A percentile compares a stretch with the other conserved stretches of the same genome.
These are phyloP conservation scores for Phalacrocorax pelagicus DNA, from an alignment of 2,113 vertebrate genomes.

Conservation along the genomic window DNA sequence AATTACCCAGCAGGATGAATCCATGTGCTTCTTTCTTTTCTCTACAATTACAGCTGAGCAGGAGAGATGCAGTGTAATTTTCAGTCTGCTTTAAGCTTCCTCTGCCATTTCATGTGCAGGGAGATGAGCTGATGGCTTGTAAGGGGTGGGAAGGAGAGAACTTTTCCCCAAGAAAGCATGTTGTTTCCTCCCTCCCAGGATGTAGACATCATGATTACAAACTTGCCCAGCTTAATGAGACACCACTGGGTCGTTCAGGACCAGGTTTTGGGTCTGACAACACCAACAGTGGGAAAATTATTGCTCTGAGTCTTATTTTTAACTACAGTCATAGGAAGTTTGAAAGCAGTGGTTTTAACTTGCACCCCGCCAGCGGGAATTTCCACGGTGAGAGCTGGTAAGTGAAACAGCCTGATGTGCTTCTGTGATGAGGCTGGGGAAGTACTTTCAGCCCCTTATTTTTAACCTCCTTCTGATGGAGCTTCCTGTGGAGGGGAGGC, in stretches of 20 bases:
- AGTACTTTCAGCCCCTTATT: background rate
- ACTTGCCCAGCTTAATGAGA: background rate
- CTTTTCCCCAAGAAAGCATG: background rate
- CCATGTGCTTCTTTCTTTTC: slow-evolving; percentile 22
- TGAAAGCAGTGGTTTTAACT: background rate
- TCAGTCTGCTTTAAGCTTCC: background rate
- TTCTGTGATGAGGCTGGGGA: background rate
- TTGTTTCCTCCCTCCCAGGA: background rate
- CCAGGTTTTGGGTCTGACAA: background rate
- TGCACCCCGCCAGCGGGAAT: background rate
- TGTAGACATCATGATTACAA: background rate
- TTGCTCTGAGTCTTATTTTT: background rate
- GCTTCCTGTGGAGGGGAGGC: background rate
- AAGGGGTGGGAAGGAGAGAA: background rate
- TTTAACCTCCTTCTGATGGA: background rate
- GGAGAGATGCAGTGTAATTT: background rate
- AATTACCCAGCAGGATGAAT: slow-evolving; percentile 37
- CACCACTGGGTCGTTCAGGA: background rate
- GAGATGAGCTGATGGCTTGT: background rate
- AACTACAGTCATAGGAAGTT: background rate
- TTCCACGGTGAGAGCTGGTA: background rate
- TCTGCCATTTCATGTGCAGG: accelerated
- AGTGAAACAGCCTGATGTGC: background rate
- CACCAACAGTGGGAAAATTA: background rate
- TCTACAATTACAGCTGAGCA: background rate